Conservation (phyloP, 2,113 vertebrate genomes). For the Peromyscus californicus region DNA sequence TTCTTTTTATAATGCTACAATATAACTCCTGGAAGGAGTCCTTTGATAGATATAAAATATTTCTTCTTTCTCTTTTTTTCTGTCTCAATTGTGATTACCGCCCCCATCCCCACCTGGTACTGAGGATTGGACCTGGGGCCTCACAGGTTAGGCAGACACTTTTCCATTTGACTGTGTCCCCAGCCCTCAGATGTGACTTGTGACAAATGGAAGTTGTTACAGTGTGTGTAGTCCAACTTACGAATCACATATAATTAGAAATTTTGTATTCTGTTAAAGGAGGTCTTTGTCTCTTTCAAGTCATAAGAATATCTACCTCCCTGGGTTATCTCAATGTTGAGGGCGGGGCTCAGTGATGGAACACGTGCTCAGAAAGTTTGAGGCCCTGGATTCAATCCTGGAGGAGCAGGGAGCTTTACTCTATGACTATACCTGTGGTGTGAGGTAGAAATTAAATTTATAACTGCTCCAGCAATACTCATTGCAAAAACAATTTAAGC, state of each 20-base stretch:
- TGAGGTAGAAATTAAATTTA: conserved; percentile 15
- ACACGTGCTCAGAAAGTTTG: background rate
- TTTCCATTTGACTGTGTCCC: background rate
- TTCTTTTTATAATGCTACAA: conserved; percentile 16
- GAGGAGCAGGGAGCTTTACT: background rate
- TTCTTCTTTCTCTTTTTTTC: background rate
- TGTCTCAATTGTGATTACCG: background rate
- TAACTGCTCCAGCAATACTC: background rate
- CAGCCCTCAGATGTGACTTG: background rate
- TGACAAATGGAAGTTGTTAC: background rate
- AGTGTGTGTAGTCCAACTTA: background rate
- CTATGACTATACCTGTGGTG: background rate
- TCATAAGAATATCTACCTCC: background rate
- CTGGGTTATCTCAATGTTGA: background rate
- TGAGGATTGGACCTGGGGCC: too few species aligned
- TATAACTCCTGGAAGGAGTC: background rate
- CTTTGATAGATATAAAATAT: background rate
- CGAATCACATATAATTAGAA: background rate
- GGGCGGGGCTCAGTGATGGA: background rate
- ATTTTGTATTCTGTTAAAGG: background rate
- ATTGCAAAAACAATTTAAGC: background rate
- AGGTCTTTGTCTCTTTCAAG: background rate
- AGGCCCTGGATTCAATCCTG: background rate
- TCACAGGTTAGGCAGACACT: too few species aligned
- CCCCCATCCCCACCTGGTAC: too few species aligned